Evolutionary conservation across 2,113 vertebrate species (phyloP), one percentile per base, ranked within the genome.

Genomic region (Nycticorax nycticorax): DNA sequence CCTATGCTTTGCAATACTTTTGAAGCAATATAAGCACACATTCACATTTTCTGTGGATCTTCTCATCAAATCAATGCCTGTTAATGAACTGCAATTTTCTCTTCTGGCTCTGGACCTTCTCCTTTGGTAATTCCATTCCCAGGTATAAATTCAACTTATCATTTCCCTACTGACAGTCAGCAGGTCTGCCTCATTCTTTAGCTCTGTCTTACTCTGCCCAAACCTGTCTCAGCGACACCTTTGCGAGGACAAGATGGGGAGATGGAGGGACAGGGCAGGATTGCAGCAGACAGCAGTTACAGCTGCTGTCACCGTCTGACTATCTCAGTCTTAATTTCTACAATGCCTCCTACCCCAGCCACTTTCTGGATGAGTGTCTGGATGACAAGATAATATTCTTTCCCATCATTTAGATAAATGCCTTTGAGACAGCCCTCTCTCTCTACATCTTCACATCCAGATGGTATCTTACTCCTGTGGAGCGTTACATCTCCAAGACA

Each of bases 111-210:
- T 53, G 78, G 67, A 90, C 18, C 27, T 62, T 81, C 14, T 64
- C 79, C 60, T 77, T 89, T 53, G 21, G 23, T 45, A 85, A 94
- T 32, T 92, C 33, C 73, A 75, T 17, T 89, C 52, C n/a, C 39
- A 75, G 17, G 27, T 72, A 24, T 41, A 76, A 78, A 53, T 72
- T 84, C 67, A 88, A 43, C 33, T 74, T 87, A 75, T 35, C 12
- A 47, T 52, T 48, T 91, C 56, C 39, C 59, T 66, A 21, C 55
- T 47, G 91, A 92, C 64, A 92, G n/a, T 45, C 59, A 89, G 57
- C 39, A 87, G 56, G 30, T 33, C 55, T 80, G 67, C 35, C 52
- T 92, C 84, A 91, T 86, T 89, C 86, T 94, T 96, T 32, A 74
- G 35, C 32, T 63, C 30, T 0, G 1, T 45, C 79, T 74, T 48